Evolutionary conservation across 2,888 invertebrate species (phyloP), one percentile per base, ranked within the genome.

Genomic region (Tinea semifulvella): DNA sequence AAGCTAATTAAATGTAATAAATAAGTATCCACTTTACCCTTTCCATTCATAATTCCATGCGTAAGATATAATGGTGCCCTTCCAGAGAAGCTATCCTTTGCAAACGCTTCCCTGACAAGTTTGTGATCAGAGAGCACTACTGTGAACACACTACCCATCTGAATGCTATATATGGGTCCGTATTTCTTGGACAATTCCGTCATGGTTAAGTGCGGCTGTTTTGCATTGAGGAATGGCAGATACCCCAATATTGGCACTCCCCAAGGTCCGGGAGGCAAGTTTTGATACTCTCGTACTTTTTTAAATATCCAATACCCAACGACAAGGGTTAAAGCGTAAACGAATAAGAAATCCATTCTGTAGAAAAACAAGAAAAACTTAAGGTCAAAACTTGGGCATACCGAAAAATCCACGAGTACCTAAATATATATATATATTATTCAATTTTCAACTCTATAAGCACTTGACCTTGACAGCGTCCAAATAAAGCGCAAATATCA

Each of bases 11-110:
- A n/a, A n/a, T n/a, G n/a, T n/a, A n/a, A n/a, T n/a, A n/a, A n/a
- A n/a, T n/a, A n/a, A n/a, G n/a, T n/a, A n/a, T n/a, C n/a, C n/a
- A n/a, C n/a, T 86, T 85, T 68, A 94, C 95, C 95, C 62, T 90
- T 88, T 53, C 94, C 94, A 48, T 89, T 82, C 90, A 94, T 92
- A 48, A 94, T 90, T 22, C 93, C 94, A 60, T 93, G 92, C 0
- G 94, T 93, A 39, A 94, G 68, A 63, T 87, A 92, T 1, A 95
- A 82, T 1, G 94, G 93, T 0, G 94, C 93, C 49, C 92, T 79
- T 10, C 91, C 93, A 2, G 89, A 81, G 52, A 91, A 88, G 2
- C 69, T 83, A 27, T 91, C 90, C 61, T 87, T 88, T 0, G 87
- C 82, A 45, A 95, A 85, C 2, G 89, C 86, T 49, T 90, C 87